phyloP scores from a whole-genome alignment of 2,888 invertebrate species.

The Himalopsyche anomala region DNA sequence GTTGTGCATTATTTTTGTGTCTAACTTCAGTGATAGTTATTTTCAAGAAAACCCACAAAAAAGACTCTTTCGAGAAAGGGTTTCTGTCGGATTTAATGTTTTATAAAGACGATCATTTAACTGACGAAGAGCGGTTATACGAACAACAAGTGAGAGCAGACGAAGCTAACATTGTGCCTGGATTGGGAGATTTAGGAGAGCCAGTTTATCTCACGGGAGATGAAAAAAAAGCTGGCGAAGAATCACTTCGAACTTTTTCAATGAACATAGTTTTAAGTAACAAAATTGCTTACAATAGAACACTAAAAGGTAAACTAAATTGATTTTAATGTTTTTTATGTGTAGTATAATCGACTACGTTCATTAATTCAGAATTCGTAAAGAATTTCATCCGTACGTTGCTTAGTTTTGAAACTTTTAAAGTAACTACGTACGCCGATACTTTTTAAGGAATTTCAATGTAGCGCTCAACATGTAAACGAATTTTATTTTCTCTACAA shows the following conservation, averaged over 20 bases:
- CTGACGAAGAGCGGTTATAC: conserved; percentile 50
- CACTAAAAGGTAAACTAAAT: conserved; percentile 78
- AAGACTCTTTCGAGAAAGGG: conserved; percentile 8
- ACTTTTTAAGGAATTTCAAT: background rate
- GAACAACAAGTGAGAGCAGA: conserved; percentile 79
- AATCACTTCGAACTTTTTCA: conserved; percentile 87
- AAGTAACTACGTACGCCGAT: conserved; percentile 33
- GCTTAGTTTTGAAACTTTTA: conserved; percentile 34
- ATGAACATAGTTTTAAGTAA: conserved; percentile 93
- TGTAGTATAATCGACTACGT: background rate
- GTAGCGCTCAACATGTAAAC: background rate
- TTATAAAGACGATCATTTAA: conserved; percentile 35
- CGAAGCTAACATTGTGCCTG: conserved; percentile 80
- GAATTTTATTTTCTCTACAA: conserved; percentile 3
- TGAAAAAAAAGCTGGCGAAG: conserved; percentile 82
- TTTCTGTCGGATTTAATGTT: conserved; percentile 19
- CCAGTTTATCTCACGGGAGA: conserved; percentile 81
- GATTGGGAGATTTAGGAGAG: conserved; percentile 84
- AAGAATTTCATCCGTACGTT: background rate
- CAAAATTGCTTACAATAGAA: conserved; percentile 89
- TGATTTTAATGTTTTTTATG: background rate
- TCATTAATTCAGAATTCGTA: background rate
- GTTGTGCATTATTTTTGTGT: conserved; percentile 10
- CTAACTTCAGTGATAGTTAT: conserved; percentile 20
- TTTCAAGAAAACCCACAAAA: conserved; percentile 39